phyloP scores from a whole-genome alignment of 1,140 invertebrate genomes.

The Kradibia gibbosae region DNA sequence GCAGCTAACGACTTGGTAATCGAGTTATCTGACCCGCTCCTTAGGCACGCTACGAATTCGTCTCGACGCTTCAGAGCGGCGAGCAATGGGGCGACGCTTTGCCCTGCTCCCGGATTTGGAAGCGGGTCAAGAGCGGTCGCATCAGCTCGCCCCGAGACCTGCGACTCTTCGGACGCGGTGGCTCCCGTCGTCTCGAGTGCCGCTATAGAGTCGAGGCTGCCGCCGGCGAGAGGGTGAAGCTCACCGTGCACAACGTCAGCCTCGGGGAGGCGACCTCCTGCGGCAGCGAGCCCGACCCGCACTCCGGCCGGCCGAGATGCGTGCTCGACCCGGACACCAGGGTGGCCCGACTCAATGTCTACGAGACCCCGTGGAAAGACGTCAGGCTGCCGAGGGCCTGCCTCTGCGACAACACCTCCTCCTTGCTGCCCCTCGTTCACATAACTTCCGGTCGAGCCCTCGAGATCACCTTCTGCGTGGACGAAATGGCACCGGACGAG shows the following conservation, averaged over 20 bases:
- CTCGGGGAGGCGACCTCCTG: conserved; percentile 79
- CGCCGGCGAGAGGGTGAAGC: conserved; percentile 76
- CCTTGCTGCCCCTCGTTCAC: conserved; percentile 76
- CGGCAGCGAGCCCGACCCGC: conserved; percentile 79
- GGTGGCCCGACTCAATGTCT: conserved; percentile 75
- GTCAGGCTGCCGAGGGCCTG: conserved; percentile 77
- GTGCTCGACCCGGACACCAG: conserved; percentile 74
- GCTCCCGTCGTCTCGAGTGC: conserved; percentile 81
- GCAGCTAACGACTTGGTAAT: too few species aligned
- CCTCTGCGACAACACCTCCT: conserved; percentile 80
- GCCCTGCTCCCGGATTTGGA: conserved; percentile 74
- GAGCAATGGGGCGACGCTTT: conserved; percentile 75
- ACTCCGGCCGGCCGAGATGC: conserved; percentile 78
- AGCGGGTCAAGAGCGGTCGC: conserved; percentile 75
- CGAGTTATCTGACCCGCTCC: too few species aligned
- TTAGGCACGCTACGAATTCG: conserved; percentile 83
- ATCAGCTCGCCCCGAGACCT: conserved; percentile 82
- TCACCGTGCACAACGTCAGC: conserved; percentile 82
- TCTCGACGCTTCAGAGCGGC: conserved; percentile 84
- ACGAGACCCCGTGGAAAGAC: conserved; percentile 79
- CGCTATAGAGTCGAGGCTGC: conserved; percentile 82
- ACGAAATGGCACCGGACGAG: conserved; percentile 78
- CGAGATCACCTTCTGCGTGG: conserved; percentile 78
- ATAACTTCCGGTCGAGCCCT: conserved; percentile 77
- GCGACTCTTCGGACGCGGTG: conserved; percentile 84